These are phyloP conservation scores for Fragum sueziense DNA, from an alignment of 2,888 invertebrate species.

Conservation along the genomic window DNA sequence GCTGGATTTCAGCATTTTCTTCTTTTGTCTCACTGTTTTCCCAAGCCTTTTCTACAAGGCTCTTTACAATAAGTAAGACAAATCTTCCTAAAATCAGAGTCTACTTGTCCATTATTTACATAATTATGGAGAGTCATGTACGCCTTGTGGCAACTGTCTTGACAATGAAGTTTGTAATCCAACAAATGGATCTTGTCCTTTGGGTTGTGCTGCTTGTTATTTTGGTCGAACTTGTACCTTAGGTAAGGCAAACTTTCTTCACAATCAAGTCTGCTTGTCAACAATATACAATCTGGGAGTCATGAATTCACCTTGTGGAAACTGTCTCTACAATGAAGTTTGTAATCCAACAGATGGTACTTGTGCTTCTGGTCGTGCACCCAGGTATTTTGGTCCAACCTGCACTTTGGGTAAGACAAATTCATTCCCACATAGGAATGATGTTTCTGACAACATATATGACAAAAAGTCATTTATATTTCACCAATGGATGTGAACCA, in stretches of 20 bases:
- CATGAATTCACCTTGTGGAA: constrained; percentile 16
- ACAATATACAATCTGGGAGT: neutral
- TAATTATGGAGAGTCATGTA: neutral
- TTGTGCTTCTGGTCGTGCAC: constrained; percentile 3
- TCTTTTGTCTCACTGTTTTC: too few relatives aligned
- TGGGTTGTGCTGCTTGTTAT: constrained; percentile 6
- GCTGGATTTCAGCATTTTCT: too few relatives aligned
- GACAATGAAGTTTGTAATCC: neutral
- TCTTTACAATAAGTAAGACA: too few relatives aligned
- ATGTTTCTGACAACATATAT: too few relatives aligned
- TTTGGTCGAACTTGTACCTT: constrained; percentile 1
- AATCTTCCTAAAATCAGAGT: too few relatives aligned
- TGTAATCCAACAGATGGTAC: neutral
- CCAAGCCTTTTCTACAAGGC: too few relatives aligned
- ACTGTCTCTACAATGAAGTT: constrained; percentile 8
- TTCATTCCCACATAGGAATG: too few relatives aligned
- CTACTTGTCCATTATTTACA: neutral
- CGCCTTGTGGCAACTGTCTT: constrained; percentile 3
- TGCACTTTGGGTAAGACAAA: constrained; percentile 5
- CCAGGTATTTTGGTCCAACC: neutral
- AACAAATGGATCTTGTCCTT: neutral
- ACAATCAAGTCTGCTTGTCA: neutral
- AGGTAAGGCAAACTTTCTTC: neutral
- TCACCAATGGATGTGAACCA: too few relatives aligned
- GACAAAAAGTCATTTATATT: too few relatives aligned